Base-by-base conservation (phyloP, 2,888 invertebrate genomes). In the Hypena proboscidalis region DNA sequence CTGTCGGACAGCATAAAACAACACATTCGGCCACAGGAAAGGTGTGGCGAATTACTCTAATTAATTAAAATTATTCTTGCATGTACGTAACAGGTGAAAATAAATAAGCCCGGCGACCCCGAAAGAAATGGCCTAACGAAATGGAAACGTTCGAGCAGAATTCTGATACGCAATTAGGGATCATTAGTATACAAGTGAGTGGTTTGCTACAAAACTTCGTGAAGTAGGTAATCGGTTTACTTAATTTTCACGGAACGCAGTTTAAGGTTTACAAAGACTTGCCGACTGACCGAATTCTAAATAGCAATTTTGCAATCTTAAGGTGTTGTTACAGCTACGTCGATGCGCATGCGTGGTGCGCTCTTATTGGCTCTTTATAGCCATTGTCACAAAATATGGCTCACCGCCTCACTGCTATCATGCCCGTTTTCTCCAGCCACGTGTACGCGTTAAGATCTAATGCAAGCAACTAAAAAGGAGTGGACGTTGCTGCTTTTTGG, bases 221-320 rank as follows among this genome's bases (percentile, higher is more conserved):
- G 34, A 34, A 17, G 34, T n/a, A n/a, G n/a, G n/a, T 9, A 34
- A 34, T 34, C 29, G 9, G n/a, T 29, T 29, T 7, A 17, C 9
- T 9, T 5, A 7, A 15, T 25, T 27, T 14, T 14, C 26, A 27
- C 26, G 23, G 8, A 21, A 7, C 8, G 15, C 13, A 14, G 13
- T 13, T n/a, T 13, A 14, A n/a, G 7, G 13, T 2, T 26, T n/a
- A 26, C n/a, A 7, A 2, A n/a, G n/a, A n/a, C n/a, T n/a, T n/a
- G n/a, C n/a, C n/a, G n/a, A n/a, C n/a, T n/a, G n/a, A n/a, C n/a
- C n/a, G n/a, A n/a, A n/a, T n/a, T n/a, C n/a, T n/a, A n/a, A n/a
- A n/a, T n/a, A n/a, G n/a, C n/a, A n/a, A n/a, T n/a, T n/a, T n/a
- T n/a, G n/a, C n/a, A n/a, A n/a, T n/a, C n/a, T n/a, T n/a, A n/a